These are phyloP conservation scores for Ichneumoninae sp. DNA, from an alignment of 2,888 invertebrate genomes.

Conservation along the genomic window DNA sequence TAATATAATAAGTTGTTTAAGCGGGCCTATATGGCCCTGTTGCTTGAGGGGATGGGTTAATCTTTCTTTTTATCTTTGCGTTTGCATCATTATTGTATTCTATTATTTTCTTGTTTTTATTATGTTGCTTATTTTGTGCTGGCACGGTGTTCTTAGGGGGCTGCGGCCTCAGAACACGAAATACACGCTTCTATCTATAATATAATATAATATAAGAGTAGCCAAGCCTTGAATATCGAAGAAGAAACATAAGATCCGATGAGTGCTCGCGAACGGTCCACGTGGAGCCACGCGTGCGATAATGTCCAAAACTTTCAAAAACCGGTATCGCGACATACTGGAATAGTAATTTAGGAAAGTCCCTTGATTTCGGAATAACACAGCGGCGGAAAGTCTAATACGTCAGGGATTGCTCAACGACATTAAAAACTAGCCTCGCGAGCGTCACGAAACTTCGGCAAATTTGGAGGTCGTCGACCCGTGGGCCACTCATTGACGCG, in stretches of 20 bases:
- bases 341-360: neutral
- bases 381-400: neutral
- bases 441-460: neutral
- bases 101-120: no score
- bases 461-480: neutral
- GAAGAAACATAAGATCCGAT: neutral
- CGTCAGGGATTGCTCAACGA: slow-evolving; percentile 18
- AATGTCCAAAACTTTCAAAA: slow-evolving; percentile 1
- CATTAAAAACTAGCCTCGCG: neutral
- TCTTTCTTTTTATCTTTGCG: no score
- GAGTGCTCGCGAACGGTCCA: neutral
- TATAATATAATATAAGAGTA: no score
- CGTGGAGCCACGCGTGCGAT: neutral
- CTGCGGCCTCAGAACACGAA: no score
- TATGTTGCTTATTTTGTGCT: no score
- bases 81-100: no score
- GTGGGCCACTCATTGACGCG: neutral
- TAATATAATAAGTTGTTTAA: no score
- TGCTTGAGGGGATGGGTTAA: no score
- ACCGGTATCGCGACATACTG: neutral
- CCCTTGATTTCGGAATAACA: slow-evolving; percentile 1
- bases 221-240: neutral
- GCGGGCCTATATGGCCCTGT: no score
- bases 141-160: no score
- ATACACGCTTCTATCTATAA: no score